Conservation (phyloP, 2,797 vertebrate genomes). For the Danio choprae region DNA sequence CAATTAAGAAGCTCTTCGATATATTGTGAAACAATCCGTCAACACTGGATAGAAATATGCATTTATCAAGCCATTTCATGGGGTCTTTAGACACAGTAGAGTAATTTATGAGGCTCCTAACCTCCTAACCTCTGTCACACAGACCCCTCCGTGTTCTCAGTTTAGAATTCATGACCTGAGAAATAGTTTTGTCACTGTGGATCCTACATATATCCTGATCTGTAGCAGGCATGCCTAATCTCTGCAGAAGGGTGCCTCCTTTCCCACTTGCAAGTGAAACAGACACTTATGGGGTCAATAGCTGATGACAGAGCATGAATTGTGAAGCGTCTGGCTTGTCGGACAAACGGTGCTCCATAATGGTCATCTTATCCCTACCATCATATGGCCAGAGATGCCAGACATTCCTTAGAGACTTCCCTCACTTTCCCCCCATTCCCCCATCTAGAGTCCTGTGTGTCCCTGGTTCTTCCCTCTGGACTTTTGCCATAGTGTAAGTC, state of each 20-base stretch:
- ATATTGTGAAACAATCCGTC: background rate
- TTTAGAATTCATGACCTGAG: constrained; percentile 51
- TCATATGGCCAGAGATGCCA: constrained; percentile 54
- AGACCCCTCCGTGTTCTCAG: constrained; percentile 28
- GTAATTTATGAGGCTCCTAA: constrained; percentile 27
- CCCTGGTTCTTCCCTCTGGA: background rate
- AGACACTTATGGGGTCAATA: constrained; percentile 44
- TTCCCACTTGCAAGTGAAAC: constrained; percentile 38
- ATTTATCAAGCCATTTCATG: background rate
- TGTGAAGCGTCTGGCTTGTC: constrained; percentile 30
- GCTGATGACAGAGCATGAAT: constrained; percentile 48
- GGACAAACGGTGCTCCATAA: constrained; percentile 45
- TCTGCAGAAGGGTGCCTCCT: constrained; percentile 38
- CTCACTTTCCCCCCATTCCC: constrained; percentile 12
- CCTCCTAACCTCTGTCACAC: constrained; percentile 32
- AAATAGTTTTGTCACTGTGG: constrained; percentile 38
- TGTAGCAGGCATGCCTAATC: constrained; percentile 41
- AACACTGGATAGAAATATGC: background rate
- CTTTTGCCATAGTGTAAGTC: constrained; percentile 8
- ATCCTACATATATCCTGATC: constrained; percentile 7
- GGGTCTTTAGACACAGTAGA: background rate
- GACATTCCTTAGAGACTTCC: constrained; percentile 49
- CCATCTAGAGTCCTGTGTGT: constrained; percentile 16
- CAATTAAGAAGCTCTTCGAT: background rate
- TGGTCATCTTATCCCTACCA: constrained; percentile 50